Evolutionary conservation across 2,888 invertebrate genomes (phyloP).

Genomic region (Criorhina ranunculi): DNA sequence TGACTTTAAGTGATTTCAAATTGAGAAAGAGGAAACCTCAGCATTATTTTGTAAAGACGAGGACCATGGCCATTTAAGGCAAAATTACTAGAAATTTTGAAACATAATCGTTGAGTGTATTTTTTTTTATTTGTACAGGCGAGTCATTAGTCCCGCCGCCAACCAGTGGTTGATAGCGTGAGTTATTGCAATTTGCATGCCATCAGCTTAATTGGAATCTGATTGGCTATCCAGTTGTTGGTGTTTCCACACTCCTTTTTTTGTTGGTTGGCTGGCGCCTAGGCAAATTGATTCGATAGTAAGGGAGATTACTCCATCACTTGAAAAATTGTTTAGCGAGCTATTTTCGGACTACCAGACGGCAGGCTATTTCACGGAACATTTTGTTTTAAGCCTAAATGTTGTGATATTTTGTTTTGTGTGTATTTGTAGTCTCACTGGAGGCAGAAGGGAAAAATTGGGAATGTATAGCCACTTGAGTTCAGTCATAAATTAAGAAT

Average conservation of each 20-base stretch:
- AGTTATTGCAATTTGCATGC: slow-evolving; percentile 30
- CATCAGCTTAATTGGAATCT: slow-evolving; percentile 29
- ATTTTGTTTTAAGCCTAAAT: slow-evolving; percentile 31
- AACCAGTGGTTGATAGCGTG: slow-evolving; percentile 6
- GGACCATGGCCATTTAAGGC: slow-evolving; percentile 1
- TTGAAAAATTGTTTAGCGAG: slow-evolving; percentile 7
- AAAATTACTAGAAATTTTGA: slow-evolving; percentile 8
- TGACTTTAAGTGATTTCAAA: slow-evolving; percentile 2
- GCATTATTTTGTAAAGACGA: too few species aligned
- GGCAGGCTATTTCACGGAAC: slow-evolving; percentile 33
- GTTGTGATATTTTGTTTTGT: slow-evolving; percentile 5
- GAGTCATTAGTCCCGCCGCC: slow-evolving; percentile 4
- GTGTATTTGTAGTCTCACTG: slow-evolving; percentile 1
- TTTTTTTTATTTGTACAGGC: slow-evolving; percentile 4
- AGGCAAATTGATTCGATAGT: slow-evolving; percentile 23
- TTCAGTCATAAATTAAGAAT: slow-evolving; percentile 17
- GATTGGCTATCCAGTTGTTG: not conserved
- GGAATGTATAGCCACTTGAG: slow-evolving; percentile 10
- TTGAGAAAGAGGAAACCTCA: not conserved
- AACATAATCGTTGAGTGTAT: slow-evolving; percentile 20
- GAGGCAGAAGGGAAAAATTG: not conserved
- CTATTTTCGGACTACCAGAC: slow-evolving; percentile 28
- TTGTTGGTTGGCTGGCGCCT: not conserved
- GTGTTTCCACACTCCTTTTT: slow-evolving; percentile 1
- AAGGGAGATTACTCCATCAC: not conserved